Base-by-base conservation (phyloP, 1,140 invertebrate species). In the Pseudomyrmex gracilis region DNA sequence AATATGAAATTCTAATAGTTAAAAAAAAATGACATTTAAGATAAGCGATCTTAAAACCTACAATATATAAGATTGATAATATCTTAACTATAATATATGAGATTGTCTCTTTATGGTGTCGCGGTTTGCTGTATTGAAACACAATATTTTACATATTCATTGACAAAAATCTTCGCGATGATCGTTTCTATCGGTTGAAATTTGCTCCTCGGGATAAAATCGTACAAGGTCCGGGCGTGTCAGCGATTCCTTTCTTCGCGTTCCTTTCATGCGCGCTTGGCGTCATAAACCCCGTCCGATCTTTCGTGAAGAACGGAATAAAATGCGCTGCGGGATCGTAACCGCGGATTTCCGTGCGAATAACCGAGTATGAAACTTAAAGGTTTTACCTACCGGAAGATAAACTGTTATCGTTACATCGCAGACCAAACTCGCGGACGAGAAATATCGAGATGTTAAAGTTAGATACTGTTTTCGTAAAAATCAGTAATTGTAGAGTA, bases 201-300 rank as follows among this genome's bases (percentile, higher is more conserved):
- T 80, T 70, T 20, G 71, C 49, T 71, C 13, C 20, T 15, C 5
- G 1, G 8, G 12, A n/a, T 71, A 67, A 85, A 78, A 66, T 84
- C 47, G 51, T 47, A 12, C n/a, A 43, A 24, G 20, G 47, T 74
- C 7, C 47, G 12, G 47, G 17, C 73, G 34, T 47, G 58, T 87
- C 80, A 86, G 85, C 85, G 73, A 73, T 84, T 87, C 66, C 53
- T 73, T 87, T 87, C 85, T 67, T 67, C 70, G 12, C n/a, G n/a
- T n/a, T n/a, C n/a, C n/a, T 43, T 74, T 20, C 2, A 7, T 71
- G 13, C 55, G 0, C 47, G n/a, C 15, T 64, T 13, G 13, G 10
- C 20, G 20, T 77, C 64, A 57, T 87, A 84, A 84, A 77, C 63
- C 9, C 22, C 47, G 9, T 13, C 43, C 10, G 57, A 87, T 87